These are phyloP conservation scores for Microcebus jonahi DNA, from an alignment of 2,113 vertebrate genomes.

Conservation along the genomic window DNA sequence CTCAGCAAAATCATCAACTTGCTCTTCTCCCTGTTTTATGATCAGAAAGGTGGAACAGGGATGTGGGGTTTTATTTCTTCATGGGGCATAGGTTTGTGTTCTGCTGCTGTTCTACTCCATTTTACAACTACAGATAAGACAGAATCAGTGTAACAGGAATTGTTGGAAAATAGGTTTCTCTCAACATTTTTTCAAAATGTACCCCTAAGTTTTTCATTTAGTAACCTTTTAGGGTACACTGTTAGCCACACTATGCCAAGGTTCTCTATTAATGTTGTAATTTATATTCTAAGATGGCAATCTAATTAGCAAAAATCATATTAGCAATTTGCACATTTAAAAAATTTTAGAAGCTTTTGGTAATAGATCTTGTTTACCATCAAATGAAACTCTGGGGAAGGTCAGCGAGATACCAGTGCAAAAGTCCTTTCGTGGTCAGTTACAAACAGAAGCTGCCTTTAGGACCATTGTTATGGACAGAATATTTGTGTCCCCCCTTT, in stretches of 20 bases:
- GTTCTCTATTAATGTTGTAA: not conserved
- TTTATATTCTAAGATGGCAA: not conserved
- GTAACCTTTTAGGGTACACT: not conserved
- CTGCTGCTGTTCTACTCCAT: not conserved
- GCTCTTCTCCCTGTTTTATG: constrained; percentile 53
- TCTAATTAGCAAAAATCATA: not conserved
- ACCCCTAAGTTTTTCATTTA: not conserved
- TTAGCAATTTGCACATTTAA: not conserved
- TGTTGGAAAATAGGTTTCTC: not conserved
- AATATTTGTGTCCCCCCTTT: accelerated
- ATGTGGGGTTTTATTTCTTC: not conserved
- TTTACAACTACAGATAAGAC: not conserved
- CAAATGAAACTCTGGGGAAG: not conserved
- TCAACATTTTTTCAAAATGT: not conserved
- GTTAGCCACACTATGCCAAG: not conserved
- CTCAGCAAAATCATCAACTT: not conserved
- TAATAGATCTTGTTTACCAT: not conserved
- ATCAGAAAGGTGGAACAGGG: accelerated
- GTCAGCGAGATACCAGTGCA: not conserved
- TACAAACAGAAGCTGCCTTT: not conserved
- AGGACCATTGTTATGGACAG: not conserved
- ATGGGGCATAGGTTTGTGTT: not conserved
- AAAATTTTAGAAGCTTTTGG: not conserved
- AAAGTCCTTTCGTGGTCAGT: not conserved
- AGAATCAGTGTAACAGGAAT: not conserved